Base-by-base conservation (phyloP, 53 echinoderm and acorn worm genomes). In the Zoroaster sp. region DNA sequence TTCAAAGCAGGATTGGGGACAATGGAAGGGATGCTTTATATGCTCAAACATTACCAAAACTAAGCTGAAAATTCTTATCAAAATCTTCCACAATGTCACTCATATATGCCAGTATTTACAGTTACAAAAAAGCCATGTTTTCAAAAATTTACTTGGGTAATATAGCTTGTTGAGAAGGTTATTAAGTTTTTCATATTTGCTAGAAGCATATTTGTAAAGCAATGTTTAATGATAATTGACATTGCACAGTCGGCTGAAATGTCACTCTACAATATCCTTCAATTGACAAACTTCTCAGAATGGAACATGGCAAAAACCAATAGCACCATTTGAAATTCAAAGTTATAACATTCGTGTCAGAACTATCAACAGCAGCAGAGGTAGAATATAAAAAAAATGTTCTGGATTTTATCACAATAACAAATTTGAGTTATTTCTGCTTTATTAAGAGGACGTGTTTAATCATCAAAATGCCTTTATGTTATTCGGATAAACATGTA, bases 311-410 rank as follows among this genome's bases (percentile, higher is more conserved):
- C 43, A 37, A 21, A 73, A 5, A 73, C 18, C 4, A 73, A 47
- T 33, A 76, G 76, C 76, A 76, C 76, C 76, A 76, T 49, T 17
- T 47, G 76, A 47, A 76, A 76, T 45, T 8, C 47, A 51, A 4
- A 28, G 1, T 30, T 25, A 21, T 25, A 59, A 28, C n/a, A 7
- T 69, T 9, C 33, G 3, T 35, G 36, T 34, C 76, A 76, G 76
- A n/a, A 32, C 13, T 13, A 76, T 20, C 45, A 49, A 33, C 17
- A 76, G 76, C 45, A 49, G 34, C 17, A 52, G 76, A 76, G 76
- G 76, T 76, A 76, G 76, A 51, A 33, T 46, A 31, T 9, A 59
- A 21, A 59, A 59, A 59, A 59, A 59, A 59, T 9, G n/a, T n/a
- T n/a, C n/a, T n/a, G n/a, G n/a, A n/a, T n/a, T n/a, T n/a, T n/a